Evolutionary conservation across 2,113 vertebrate genomes (phyloP).

Genomic region (Zosterops pallidus): DNA sequence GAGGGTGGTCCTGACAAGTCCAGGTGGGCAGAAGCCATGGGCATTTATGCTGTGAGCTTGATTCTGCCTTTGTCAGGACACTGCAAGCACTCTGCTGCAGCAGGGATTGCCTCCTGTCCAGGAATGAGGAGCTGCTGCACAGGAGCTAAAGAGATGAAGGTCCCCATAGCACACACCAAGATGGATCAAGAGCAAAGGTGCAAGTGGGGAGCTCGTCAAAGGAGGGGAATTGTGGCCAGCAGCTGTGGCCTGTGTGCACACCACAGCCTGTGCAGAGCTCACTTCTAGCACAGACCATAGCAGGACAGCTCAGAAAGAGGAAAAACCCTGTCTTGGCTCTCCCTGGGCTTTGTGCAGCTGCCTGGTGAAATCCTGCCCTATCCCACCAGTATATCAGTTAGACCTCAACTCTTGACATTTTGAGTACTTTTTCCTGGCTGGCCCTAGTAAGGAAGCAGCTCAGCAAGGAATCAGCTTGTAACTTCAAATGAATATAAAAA

Average conservation of each 20-base stretch:
- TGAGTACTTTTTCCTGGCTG: neutral
- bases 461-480: conserved; percentile 1
- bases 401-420: conserved; percentile 12
- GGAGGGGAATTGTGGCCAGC: neutral
- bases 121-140: neutral
- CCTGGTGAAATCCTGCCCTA: neutral
- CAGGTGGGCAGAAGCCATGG: neutral
- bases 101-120: neutral
- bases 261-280: neutral
- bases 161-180: neutral
- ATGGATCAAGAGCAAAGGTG: neutral
- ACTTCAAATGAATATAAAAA: conserved; percentile 22
- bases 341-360: neutral
- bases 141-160: neutral
- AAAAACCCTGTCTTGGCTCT: neutral
- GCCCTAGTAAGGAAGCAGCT: neutral
- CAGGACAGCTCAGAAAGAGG: neutral
- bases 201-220: neutral
- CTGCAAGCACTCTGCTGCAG: neutral
- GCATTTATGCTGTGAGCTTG: neutral
- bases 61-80: neutral
- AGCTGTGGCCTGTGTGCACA: neutral
- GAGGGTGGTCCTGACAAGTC: neutral
- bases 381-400: neutral
- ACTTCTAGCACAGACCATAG: neutral